These are phyloP conservation scores for Protomyctophum bolini DNA, from an alignment of 2,113 vertebrate genomes.

Conservation along the genomic window DNA sequence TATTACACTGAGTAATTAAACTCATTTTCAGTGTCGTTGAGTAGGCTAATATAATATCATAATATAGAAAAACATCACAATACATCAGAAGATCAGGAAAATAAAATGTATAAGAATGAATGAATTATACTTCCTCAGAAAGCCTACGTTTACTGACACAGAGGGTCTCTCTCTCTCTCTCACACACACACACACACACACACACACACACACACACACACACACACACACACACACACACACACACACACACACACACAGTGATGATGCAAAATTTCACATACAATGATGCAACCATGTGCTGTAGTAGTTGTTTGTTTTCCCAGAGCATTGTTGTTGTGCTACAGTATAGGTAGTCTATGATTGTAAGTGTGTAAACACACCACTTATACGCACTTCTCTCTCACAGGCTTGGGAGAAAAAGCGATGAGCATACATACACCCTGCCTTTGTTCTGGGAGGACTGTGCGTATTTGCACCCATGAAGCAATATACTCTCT, in stretches of 20 bases:
- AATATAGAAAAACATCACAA: too few species aligned
- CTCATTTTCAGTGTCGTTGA: too few species aligned
- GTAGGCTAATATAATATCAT: too few species aligned
- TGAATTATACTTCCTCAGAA: conserved; percentile 31
- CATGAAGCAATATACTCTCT: conserved; percentile 32
- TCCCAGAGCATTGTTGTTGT: background rate
- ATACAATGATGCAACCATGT: too few species aligned
- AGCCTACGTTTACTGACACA: background rate
- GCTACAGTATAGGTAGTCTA: background rate
- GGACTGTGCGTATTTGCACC: conserved; percentile 43
- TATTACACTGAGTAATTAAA: too few species aligned
- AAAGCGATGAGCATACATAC: conserved; percentile 39
- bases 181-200: background rate
- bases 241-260: background rate
- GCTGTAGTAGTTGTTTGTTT: background rate
- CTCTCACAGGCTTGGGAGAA: conserved; percentile 46
- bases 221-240: conserved; percentile 1
- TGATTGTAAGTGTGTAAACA: background rate
- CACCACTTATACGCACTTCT: background rate
- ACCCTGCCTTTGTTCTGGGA: conserved; percentile 41
- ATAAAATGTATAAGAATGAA: background rate
- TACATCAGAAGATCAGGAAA: too few species aligned
- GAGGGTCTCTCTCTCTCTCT: background rate
- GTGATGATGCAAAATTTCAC: too few species aligned
- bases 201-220: background rate